Conservation (phyloP, 1,140 invertebrate genomes). For the Camponotus pennsylvanicus region DNA sequence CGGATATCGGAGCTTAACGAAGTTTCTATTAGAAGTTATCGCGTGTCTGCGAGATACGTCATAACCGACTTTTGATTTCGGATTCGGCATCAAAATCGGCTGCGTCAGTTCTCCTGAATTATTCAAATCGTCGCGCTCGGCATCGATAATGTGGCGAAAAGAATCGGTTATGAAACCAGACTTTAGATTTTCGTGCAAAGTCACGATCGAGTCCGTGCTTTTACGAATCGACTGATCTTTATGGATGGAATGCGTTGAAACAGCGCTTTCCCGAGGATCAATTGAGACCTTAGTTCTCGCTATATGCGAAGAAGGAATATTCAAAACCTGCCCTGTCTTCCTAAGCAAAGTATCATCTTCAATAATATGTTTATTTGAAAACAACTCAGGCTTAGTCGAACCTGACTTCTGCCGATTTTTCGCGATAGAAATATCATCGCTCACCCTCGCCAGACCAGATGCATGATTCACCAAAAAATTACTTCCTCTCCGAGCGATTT, state of each 20-base stretch:
- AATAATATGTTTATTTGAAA: neutral
- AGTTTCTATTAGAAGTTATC: neutral
- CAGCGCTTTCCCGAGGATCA: neutral
- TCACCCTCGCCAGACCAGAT: neutral
- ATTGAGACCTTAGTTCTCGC: neutral
- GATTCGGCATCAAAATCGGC: conserved; percentile 26
- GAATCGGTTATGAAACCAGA: neutral
- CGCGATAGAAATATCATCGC: neutral
- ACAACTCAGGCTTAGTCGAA: neutral
- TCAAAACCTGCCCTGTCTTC: neutral
- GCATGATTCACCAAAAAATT: neutral
- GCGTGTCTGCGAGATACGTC: neutral
- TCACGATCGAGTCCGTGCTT: neutral
- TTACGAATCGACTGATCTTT: neutral
- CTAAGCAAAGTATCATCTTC: neutral
- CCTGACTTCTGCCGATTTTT: neutral
- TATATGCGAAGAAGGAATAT: neutral
- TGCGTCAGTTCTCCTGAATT: conserved; percentile 56
- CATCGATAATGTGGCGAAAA: neutral
- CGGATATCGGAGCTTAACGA: conserved; percentile 34
- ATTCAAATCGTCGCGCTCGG: conserved; percentile 48
- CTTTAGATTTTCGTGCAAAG: neutral
- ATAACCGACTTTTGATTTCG: conserved; percentile 13
- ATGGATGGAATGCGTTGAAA: neutral
- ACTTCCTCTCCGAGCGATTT: neutral